Evolutionary conservation across 2,888 invertebrate genomes (phyloP).

Genomic region (Apamea epomidion): DNA sequence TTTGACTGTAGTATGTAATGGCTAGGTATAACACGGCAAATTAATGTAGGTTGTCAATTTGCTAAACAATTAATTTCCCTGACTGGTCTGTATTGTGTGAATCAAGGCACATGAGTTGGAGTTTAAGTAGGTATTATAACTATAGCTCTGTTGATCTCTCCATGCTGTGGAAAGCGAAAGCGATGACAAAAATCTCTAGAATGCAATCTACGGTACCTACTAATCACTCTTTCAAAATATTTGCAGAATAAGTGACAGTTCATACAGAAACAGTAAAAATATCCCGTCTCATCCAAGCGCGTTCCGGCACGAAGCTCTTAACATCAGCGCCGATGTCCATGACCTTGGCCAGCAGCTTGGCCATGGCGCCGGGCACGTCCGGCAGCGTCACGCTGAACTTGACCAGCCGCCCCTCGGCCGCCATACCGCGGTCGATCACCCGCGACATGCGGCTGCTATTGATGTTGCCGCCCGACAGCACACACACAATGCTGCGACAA

Average conservation of each 20-base stretch:
- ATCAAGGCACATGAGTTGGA: background rate
- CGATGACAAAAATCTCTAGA: background rate
- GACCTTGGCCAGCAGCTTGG: constrained; percentile 93
- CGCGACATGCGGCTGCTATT: constrained; percentile 95
- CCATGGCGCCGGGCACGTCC: constrained; percentile 95
- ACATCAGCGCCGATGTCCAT: constrained; percentile 94
- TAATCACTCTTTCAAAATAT: background rate
- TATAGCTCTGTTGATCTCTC: background rate
- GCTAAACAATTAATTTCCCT: background rate
- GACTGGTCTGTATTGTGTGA: background rate
- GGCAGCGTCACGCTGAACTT: constrained; percentile 89
- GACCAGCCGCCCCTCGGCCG: constrained; percentile 94
- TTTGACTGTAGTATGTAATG: background rate
- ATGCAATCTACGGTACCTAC: background rate
- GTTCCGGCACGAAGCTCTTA: constrained; percentile 97
- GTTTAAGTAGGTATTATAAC: too few species aligned
- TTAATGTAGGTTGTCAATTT: background rate
- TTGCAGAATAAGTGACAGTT: background rate
- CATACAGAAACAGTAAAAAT: constrained; percentile 90
- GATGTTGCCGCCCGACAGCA: constrained; percentile 96
- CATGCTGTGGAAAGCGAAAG: background rate
- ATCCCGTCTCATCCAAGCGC: constrained; percentile 96
- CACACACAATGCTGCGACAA: constrained; percentile 92
- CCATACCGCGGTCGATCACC: constrained; percentile 95
- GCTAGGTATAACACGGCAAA: background rate